phyloP scores from a whole-genome alignment of 2,113 vertebrate genomes.

The Actinemys pallida region DNA sequence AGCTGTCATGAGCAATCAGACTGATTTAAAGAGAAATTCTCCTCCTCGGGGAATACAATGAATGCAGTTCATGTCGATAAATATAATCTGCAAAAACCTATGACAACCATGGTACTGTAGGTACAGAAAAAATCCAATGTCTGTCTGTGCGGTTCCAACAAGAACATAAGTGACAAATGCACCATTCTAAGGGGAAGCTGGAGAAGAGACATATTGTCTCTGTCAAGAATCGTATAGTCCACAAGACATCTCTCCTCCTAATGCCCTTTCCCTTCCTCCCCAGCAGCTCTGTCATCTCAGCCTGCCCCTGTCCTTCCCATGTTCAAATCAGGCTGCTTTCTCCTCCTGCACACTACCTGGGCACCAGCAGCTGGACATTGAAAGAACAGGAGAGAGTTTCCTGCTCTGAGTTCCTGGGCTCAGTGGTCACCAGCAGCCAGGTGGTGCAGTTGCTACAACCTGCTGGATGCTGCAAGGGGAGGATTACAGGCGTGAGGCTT shows the following conservation, averaged over 20 bases:
- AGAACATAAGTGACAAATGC: background rate
- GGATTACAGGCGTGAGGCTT: too few species aligned
- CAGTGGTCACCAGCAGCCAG: too few species aligned
- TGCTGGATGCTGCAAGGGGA: too few species aligned
- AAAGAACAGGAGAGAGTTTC: background rate
- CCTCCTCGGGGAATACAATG: background rate
- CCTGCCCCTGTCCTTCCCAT: background rate
- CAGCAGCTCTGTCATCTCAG: background rate
- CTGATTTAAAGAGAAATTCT: background rate
- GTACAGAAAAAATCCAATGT: background rate
- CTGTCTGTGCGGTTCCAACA: background rate
- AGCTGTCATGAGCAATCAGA: background rate
- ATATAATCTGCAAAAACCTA: background rate
- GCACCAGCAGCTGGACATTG: background rate
- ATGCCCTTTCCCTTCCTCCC: background rate
- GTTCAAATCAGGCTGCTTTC: background rate
- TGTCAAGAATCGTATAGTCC: background rate
- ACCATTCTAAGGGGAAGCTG: background rate
- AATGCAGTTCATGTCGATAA: conserved; percentile 9
- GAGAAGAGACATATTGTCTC: background rate
- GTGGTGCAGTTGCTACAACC: too few species aligned
- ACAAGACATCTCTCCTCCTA: background rate
- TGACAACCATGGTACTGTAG: background rate
- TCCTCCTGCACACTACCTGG: background rate
- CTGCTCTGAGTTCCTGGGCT: too few species aligned